Percentiles rank a stretch among this genome's conserved stretches.
phyloP scores from a whole-genome alignment of 2,113 vertebrate genomes.

The Cepphus grylle region DNA sequence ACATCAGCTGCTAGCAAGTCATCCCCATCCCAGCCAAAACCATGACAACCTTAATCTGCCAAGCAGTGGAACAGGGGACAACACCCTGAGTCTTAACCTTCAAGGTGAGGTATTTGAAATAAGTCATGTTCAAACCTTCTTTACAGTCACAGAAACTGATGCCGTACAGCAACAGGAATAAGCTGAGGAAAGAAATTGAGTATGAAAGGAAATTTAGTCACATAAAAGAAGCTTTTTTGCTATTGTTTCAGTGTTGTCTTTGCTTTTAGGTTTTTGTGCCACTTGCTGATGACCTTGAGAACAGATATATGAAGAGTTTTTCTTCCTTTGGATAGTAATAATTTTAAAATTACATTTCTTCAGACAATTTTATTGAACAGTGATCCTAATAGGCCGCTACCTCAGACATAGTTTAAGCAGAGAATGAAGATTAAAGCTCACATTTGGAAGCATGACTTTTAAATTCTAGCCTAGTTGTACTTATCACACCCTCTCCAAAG shows the following conservation, averaged over 20 bases:
- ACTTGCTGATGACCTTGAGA: conserved; percentile 18
- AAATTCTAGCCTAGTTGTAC: conserved; percentile 53
- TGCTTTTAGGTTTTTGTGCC: conserved; percentile 28
- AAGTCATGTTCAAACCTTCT: conserved; percentile 39
- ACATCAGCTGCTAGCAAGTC: background rate
- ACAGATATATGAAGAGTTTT: background rate
- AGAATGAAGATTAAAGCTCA: conserved; percentile 49
- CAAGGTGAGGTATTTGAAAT: conserved; percentile 51
- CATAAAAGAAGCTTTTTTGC: conserved; percentile 27
- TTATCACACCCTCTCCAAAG: conserved; percentile 35
- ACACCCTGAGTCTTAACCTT: conserved; percentile 56
- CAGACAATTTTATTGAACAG: background rate
- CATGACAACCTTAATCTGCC: background rate
- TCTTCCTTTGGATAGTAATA: background rate
- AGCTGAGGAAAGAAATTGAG: conserved; percentile 26
- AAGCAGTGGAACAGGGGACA: background rate
- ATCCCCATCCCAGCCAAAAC: background rate
- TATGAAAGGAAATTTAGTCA: conserved; percentile 25
- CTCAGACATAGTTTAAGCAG: conserved; percentile 15
- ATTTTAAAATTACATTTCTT: conserved; percentile 14
- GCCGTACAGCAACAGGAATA: conserved; percentile 46
- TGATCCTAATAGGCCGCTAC: background rate
- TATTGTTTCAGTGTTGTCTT: conserved; percentile 46
- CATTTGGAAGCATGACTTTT: conserved; percentile 20
- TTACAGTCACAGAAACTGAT: conserved; percentile 46